phyloP scores from a whole-genome alignment of 2,888 invertebrate species.

The Odontomyia ornata region DNA sequence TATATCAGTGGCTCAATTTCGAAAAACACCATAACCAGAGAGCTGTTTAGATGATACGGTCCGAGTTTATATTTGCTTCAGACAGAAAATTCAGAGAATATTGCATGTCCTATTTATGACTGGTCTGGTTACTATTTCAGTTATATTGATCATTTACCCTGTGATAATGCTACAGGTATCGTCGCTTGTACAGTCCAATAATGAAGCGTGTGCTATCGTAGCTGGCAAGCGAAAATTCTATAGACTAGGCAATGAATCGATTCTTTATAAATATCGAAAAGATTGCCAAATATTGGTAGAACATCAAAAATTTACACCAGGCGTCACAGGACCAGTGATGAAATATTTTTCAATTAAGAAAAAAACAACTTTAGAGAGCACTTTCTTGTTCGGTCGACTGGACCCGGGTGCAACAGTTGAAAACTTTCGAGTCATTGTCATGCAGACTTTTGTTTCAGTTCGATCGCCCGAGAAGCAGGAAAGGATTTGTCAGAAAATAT shows the following conservation, averaged over 20 bases:
- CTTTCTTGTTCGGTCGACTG: conserved; percentile 68
- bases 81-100: background rate
- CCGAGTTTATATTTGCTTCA: conserved; percentile 17
- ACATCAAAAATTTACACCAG: conserved; percentile 67
- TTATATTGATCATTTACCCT: conserved; percentile 64
- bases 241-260: conserved; percentile 59
- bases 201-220: conserved; percentile 66
- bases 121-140: conserved; percentile 70
- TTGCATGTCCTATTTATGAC: conserved; percentile 65
- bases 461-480: too few species aligned
- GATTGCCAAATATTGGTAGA: conserved; percentile 60
- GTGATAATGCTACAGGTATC: conserved; percentile 65
- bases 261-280: conserved; percentile 59
- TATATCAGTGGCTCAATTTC: too few species aligned
- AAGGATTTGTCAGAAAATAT: too few species aligned
- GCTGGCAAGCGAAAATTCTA: conserved; percentile 65
- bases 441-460: too few species aligned
- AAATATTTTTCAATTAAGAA: conserved; percentile 65
- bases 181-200: conserved; percentile 66
- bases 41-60: too few species aligned
- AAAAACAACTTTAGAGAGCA: conserved; percentile 62
- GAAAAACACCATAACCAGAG: too few species aligned
- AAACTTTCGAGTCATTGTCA: too few species aligned
- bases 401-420: too few species aligned
- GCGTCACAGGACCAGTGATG: conserved; percentile 65